Base-by-base conservation (phyloP, 2,113 vertebrate species). In the Anas platyrhynchos region DNA sequence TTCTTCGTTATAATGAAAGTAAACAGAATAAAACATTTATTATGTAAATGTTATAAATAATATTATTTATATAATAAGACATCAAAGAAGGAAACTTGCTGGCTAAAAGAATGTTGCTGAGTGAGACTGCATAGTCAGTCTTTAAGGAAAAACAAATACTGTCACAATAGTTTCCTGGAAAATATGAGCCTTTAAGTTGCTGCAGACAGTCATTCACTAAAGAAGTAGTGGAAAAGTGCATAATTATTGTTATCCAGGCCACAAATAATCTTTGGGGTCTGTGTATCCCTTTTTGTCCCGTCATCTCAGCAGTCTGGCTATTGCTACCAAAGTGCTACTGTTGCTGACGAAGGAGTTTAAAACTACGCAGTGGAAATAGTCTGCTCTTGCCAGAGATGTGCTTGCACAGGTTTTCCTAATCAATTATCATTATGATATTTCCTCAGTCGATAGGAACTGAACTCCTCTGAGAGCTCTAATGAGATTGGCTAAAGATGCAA, bases 11-110 rank as follows among this genome's bases (percentile, higher is more conserved):
- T 85, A 82, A 34, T 74, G 71, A 92, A 79, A 18, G 16, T 77
- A n/a, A 92, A 75, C 26, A 94, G n/a, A 83, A 43, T 79, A 56
- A 61, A 91, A 43, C 11, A n/a, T n/a, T 17, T 71, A 56, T 41
- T 93, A 69, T 69, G 69, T 36, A 91, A 93, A 62, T 54, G 15
- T 62, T 96, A 88, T 83, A 91, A 94, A 85, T 86, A 66, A 71
- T 58, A 58, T 31, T 93, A 76, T 83, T 96, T 95, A n/a, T 50
- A 22, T 85, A 36, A 52, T 36, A 77, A 55, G 26, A 58, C 74
- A 62, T 69, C 26, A 76, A 77, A 41, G 80, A 93, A 89, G 58
- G 78, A 92, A 84, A 54, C 26, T 61, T 93, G n/a, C 27, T 84
- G 54, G 34, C 38, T 86, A 22, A 86, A 96, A 82, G 43, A n/a